Conservation (phyloP, 1,140 invertebrate species). For the Bombus consobrinus region DNA sequence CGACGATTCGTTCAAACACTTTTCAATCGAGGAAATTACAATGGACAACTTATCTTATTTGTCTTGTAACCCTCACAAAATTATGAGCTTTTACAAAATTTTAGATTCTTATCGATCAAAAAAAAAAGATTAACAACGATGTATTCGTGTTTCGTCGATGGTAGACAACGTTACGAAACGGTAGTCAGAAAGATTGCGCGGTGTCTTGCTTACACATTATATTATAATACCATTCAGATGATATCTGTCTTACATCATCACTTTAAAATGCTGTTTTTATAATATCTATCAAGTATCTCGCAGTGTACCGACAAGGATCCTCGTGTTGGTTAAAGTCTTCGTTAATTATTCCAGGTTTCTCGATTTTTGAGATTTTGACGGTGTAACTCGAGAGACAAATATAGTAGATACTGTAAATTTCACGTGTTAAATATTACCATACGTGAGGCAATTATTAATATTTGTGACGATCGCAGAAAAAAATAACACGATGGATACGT, state of each 20-base stretch:
- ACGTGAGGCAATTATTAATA: no score
- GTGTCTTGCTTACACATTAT: conserved; percentile 8
- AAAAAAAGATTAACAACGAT: neutral
- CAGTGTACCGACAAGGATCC: neutral
- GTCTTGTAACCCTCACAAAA: no score
- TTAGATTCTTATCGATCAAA: no score
- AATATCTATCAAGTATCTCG: neutral
- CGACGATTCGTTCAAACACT: no score
- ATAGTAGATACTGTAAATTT: neutral
- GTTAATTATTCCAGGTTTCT: neutral
- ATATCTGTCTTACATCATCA: conserved; percentile 48
- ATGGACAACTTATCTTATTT: no score
- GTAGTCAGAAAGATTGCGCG: neutral
- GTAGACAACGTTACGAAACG: conserved; percentile 30
- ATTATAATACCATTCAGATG: conserved; percentile 57
- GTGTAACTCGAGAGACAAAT: neutral
- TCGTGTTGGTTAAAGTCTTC: neutral
- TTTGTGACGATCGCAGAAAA: no score
- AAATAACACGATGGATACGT: no score
- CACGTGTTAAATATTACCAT: no score
- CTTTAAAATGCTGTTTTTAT: conserved; percentile 31
- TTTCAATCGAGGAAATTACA: no score
- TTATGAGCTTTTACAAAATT: no score
- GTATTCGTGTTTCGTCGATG: conserved; percentile 2
- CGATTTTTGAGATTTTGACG: neutral